Conservation (phyloP, 2,113 vertebrate genomes). For the Mormyrus iriodes region DNA sequence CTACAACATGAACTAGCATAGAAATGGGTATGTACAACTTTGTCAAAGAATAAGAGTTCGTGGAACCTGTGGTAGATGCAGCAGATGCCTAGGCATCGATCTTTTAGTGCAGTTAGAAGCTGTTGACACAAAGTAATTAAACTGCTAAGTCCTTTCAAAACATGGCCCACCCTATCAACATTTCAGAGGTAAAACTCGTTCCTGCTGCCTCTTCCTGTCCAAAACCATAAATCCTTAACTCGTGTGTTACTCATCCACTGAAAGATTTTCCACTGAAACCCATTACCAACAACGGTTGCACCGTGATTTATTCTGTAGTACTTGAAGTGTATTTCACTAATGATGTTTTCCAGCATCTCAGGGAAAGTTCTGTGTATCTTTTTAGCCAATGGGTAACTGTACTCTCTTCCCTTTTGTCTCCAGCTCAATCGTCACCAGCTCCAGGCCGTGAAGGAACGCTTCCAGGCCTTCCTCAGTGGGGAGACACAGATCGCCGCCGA, state of each 20-base stretch:
- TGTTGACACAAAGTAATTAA: neutral
- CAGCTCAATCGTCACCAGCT: conserved; percentile 94
- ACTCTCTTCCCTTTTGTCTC: neutral
- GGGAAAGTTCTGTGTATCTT: neutral
- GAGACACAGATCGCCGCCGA: conserved; percentile 89
- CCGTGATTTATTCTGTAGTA: neutral
- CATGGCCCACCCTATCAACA: neutral
- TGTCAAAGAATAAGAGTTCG: neutral
- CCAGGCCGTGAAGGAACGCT: conserved; percentile 81
- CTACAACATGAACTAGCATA: neutral
- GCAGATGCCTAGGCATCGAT: neutral
- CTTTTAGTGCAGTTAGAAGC: neutral
- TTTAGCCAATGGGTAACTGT: neutral
- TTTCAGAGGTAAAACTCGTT: neutral
- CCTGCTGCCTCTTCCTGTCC: neutral
- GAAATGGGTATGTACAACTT: neutral
- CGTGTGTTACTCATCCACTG: neutral
- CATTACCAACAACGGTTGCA: neutral
- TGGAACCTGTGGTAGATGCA: neutral
- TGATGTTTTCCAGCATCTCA: neutral
- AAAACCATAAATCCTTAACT: neutral
- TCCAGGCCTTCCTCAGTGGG: conserved; percentile 88
- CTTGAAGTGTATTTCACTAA: neutral
- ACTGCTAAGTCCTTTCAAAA: neutral
- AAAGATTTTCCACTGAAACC: neutral